These are phyloP conservation scores for Temnothorax ravouxi DNA, from an alignment of 2,888 invertebrate species.

Conservation along the genomic window DNA sequence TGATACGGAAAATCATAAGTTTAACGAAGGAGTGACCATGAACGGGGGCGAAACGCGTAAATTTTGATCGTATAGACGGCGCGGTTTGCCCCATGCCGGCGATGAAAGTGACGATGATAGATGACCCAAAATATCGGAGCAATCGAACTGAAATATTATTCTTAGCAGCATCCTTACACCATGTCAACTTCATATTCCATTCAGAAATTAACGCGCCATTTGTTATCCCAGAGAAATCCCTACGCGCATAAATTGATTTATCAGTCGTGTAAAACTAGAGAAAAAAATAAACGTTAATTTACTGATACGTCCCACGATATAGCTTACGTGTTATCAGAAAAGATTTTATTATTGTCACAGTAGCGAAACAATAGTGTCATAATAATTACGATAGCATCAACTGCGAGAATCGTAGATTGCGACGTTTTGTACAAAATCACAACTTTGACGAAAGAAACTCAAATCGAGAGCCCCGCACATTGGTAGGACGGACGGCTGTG, in stretches of 20 bases:
- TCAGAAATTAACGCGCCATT: constrained; percentile 67
- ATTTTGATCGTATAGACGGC: constrained; percentile 72
- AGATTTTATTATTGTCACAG: background rate
- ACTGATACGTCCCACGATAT: background rate
- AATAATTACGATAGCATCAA: background rate
- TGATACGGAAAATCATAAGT: constrained; percentile 57
- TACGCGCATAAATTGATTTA: constrained; percentile 42
- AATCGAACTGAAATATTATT: constrained; percentile 77
- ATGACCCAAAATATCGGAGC: constrained; percentile 80
- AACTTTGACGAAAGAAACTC: constrained; percentile 57
- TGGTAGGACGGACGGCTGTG: constrained; percentile 77
- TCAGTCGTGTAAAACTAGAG: background rate
- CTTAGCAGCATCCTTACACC: constrained; percentile 69
- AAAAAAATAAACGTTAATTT: background rate
- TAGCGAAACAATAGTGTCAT: background rate
- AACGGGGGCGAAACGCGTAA: constrained; percentile 62
- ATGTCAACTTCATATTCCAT: constrained; percentile 68
- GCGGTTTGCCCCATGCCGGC: constrained; percentile 63
- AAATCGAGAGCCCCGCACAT: constrained; percentile 60
- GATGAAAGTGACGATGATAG: constrained; percentile 85
- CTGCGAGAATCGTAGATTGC: background rate
- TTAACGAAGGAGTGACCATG: constrained; percentile 45
- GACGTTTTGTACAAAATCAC: constrained; percentile 49
- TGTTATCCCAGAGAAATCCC: constrained; percentile 57
- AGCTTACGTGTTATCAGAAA: background rate